Base-by-base conservation (phyloP, 2,797 vertebrate species). In the Xiphorhynchus erythropygius region DNA sequence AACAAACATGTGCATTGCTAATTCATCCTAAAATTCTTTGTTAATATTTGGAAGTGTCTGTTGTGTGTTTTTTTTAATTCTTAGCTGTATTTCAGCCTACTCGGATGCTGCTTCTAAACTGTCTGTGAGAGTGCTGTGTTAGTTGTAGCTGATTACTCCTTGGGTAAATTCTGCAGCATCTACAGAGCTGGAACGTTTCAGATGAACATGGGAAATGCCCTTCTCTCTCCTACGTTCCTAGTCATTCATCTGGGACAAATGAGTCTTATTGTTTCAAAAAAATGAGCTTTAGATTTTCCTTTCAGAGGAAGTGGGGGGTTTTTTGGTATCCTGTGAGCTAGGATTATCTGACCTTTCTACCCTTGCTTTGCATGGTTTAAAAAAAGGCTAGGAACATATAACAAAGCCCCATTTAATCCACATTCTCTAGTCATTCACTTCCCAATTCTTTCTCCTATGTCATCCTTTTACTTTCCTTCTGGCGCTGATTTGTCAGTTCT, bases 311-410 rank as follows among this genome's bases (percentile, higher is more conserved):
- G 46, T 33, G 25, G 7, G 32, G 15, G 0, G 6, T 5, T 11
- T 21, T 27, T 93, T 68, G 78, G 18, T 84, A 46, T 78, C 28
- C n/a, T 2, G 0, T 75, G 47, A 93, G 33, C 21, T 59, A 62
- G 77, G 52, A 86, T 84, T 49, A 84, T 52, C 55, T 89, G 70
- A 90, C 84, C 70, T 93, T 90, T 84, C 83, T 90, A 37, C 52
- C 84, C 41, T 62, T 84, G 23, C 49, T 79, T 91, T 92, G 49
- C 10, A 2, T 17, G 19, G 32, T 67, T 76, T 59, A 50, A 87
- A 82, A 84, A 86, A 90, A 70, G 27, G 10, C 47, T 71, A 75
- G 50, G 17, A 92, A 60, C 8, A 28, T 41, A 44, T 0, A 10
- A 28, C 60, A 94, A 64, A 65, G 33, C 13, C 17, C 39, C 37